These are phyloP conservation scores for Anser cygnoides DNA, from an alignment of 2,113 vertebrate species.

Conservation along the genomic window DNA sequence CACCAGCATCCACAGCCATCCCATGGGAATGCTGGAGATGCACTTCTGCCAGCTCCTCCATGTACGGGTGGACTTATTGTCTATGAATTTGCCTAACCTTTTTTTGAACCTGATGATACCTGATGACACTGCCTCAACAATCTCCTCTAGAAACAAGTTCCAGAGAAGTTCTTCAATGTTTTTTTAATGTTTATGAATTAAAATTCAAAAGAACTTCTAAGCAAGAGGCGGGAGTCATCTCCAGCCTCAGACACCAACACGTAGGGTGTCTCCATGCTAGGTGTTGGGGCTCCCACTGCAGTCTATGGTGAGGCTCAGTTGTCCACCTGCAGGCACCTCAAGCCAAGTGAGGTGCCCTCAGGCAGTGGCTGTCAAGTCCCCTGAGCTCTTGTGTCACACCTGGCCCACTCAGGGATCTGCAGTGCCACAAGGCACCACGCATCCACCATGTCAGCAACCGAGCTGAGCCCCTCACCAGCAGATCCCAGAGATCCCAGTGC, in stretches of 20 bases:
- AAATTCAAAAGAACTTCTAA: not conserved
- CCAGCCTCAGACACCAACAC: not conserved
- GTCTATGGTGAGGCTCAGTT: not conserved
- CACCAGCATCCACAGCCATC: not conserved
- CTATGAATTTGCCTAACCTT: fast-evolving
- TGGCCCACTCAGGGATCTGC: not conserved
- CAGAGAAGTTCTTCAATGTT: not conserved
- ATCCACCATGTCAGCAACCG: not conserved
- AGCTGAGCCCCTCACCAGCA: not conserved
- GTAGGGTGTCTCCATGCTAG: not conserved
- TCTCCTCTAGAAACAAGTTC: not conserved
- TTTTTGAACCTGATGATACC: not conserved
- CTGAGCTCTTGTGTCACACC: fast-evolving
- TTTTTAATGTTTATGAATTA: not conserved
- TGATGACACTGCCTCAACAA: not conserved
- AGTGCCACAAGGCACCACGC: not conserved
- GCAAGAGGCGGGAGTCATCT: not conserved
- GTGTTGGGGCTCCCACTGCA: not conserved
- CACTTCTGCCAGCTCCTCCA: not conserved
- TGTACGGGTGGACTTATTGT: fast-evolving
- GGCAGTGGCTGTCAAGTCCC: not conserved
- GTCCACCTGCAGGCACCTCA: not conserved
- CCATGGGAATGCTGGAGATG: not conserved
- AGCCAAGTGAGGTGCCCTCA: not conserved
- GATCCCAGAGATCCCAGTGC: not conserved